These are phyloP conservation scores for Morpho deidamia DNA, from an alignment of 2,888 invertebrate species.

Conservation along the genomic window DNA sequence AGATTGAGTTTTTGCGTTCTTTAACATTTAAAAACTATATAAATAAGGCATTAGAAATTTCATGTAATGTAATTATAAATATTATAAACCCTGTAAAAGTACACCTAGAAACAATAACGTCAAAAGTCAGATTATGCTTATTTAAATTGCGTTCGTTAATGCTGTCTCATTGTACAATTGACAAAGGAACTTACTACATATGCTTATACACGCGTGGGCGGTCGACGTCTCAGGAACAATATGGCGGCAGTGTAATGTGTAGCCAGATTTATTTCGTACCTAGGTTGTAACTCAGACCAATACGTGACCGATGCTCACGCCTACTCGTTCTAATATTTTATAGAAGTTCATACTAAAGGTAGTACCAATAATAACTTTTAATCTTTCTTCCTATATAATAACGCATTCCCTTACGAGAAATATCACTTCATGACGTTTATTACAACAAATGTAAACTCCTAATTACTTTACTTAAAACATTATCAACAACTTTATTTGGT, in stretches of 20 bases:
- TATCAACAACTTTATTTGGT: no score
- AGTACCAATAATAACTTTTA: no score
- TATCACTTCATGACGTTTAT: no score
- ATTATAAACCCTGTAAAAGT: neutral
- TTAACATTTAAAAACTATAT: no score
- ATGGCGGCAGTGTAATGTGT: conserved; percentile 36
- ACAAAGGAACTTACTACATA: conserved; percentile 22
- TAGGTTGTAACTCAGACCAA: conserved; percentile 65
- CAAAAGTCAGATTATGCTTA: conserved; percentile 10
- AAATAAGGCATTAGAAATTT: neutral
- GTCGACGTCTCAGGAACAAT: conserved; percentile 36
- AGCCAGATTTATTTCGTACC: conserved; percentile 64
- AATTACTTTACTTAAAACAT: no score
- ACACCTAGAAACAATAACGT: conserved; percentile 9
- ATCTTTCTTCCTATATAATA: no score
- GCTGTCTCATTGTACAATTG: conserved; percentile 11
- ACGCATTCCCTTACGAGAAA: no score
- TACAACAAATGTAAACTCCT: no score
- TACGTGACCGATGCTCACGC: conserved; percentile 75
- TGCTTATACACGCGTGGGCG: conserved; percentile 49
- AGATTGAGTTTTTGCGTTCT: no score
- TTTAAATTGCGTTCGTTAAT: conserved; percentile 11
- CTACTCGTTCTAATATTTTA: conserved; percentile 33
- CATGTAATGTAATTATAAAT: conserved; percentile 1
- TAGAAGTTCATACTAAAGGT: neutral